These are phyloP conservation scores for Antechinus stuartii DNA, from an alignment of 2,113 vertebrate species.

Conservation along the genomic window DNA sequence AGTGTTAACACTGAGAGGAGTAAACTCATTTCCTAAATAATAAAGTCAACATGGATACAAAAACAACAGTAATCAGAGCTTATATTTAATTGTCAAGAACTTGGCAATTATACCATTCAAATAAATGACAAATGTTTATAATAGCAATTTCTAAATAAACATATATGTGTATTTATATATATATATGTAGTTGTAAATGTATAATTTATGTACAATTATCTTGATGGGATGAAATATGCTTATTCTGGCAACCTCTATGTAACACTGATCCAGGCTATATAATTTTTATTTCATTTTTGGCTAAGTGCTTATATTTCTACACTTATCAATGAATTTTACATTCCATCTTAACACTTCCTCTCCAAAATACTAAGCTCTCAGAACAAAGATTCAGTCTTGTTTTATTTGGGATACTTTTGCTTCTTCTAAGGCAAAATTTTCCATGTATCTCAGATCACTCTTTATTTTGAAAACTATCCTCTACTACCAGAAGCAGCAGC, in stretches of 20 bases:
- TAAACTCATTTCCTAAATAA: background rate
- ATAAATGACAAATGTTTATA: background rate
- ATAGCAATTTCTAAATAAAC: background rate
- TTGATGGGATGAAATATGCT: background rate
- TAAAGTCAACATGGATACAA: background rate
- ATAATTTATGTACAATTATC: background rate
- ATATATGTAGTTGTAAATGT: background rate
- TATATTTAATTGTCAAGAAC: background rate
- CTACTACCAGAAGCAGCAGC: background rate
- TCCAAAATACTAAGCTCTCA: background rate
- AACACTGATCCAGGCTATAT: background rate
- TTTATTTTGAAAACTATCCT: background rate
- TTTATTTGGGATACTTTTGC: background rate
- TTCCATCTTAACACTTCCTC: background rate
- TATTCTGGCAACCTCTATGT: background rate
- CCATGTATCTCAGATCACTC: background rate
- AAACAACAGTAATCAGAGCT: background rate
- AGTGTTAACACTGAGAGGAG: background rate
- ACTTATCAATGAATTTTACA: background rate
- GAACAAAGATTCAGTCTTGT: background rate
- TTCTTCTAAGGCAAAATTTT: background rate
- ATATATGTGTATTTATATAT: background rate
- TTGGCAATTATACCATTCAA: background rate
- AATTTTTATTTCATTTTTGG: background rate
- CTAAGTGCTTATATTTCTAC: background rate